Conservation (phyloP, 1,140 invertebrate genomes). For the Drosophila burlai region DNA sequence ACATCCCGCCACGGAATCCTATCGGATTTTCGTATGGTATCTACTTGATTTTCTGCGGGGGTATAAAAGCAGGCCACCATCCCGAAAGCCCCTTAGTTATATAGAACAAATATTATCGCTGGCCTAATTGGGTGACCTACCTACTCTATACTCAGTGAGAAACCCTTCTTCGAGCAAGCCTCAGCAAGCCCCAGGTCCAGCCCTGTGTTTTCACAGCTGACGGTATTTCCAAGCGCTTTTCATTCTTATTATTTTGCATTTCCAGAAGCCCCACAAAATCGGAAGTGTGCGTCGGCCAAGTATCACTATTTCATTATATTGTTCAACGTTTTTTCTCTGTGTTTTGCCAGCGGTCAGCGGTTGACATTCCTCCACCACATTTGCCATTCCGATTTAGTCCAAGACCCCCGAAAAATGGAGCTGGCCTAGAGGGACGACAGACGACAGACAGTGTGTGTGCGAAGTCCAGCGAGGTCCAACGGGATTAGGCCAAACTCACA, state of each 20-base stretch:
- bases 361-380: slow-evolving; percentile 55
- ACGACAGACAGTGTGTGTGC: not conserved
- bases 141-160: not conserved
- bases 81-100: slow-evolving; percentile 10
- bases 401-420: slow-evolving; percentile 46
- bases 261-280: slow-evolving; percentile 78
- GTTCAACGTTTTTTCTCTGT: slow-evolving; percentile 29
- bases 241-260: slow-evolving; percentile 58
- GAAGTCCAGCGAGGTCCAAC: slow-evolving; percentile 14
- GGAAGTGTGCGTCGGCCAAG: slow-evolving; percentile 49
- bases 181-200: slow-evolving; percentile 21
- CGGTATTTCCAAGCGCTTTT: slow-evolving; percentile 54
- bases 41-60: slow-evolving; percentile 6
- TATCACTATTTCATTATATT: slow-evolving; percentile 43
- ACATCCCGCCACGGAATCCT: slow-evolving; percentile 5
- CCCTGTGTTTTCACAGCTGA: slow-evolving; percentile 72
- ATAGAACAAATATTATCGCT: slow-evolving; percentile 54
- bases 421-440: slow-evolving; percentile 26
- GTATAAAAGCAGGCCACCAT: slow-evolving; percentile 37
- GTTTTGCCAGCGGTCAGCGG: slow-evolving; percentile 51
- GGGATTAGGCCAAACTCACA: slow-evolving; percentile 43
- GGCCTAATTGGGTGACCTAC: slow-evolving; percentile 45
- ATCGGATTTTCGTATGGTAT: not conserved
- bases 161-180: slow-evolving; percentile 18
- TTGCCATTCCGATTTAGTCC: slow-evolving; percentile 52